Evolutionary conservation across 2,888 invertebrate species (phyloP).

Genomic region (Diplazon laetatorius): DNA sequence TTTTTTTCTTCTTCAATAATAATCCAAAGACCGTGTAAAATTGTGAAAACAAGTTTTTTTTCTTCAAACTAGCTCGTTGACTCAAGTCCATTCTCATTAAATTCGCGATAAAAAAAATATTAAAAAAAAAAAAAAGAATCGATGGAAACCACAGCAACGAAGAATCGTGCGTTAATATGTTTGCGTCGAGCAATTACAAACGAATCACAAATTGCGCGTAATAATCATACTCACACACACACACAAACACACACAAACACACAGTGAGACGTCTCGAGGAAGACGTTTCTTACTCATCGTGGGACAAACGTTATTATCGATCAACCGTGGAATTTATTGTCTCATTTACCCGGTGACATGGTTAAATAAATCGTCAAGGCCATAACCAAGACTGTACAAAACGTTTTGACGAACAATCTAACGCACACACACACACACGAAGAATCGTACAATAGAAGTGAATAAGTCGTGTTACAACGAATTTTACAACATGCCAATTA

Average conservation of each 20-base stretch:
- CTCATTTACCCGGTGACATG: slow-evolving; percentile 52
- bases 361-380: neutral
- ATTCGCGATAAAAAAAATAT: too few species aligned
- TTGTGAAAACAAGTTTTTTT: too few species aligned
- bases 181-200: neutral
- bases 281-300: slow-evolving; percentile 52
- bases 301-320: slow-evolving; percentile 56
- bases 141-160: neutral
- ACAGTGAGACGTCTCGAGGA: neutral
- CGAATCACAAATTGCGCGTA: slow-evolving; percentile 2
- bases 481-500: slow-evolving; percentile 35
- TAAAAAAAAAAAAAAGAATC: too few species aligned
- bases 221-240: too few species aligned
- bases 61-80: too few species aligned
- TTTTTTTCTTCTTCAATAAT: too few species aligned
- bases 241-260: too few species aligned
- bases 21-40: too few species aligned
- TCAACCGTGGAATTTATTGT: slow-evolving; percentile 50
- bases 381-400: neutral
- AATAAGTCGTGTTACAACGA: slow-evolving; percentile 22
- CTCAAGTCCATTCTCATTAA: too few species aligned
- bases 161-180: neutral
- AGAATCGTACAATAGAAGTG: neutral
- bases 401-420: neutral
- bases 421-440: neutral